Conservation (phyloP, 2,888 invertebrate species). For the Pristionchus maxplancki region DNA sequence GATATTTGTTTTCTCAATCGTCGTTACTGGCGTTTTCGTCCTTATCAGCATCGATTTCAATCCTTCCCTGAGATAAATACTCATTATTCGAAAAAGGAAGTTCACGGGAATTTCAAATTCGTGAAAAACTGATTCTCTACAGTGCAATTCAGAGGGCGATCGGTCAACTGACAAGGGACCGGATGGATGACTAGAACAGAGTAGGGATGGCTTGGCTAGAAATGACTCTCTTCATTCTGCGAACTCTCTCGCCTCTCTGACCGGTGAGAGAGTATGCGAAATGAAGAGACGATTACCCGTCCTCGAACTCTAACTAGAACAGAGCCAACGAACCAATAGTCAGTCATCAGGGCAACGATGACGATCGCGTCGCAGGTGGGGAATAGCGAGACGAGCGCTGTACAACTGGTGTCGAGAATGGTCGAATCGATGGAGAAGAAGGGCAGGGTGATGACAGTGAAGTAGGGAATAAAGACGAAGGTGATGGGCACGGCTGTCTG, state of each 20-base stretch:
- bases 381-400: neutral
- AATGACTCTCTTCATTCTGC: too few relatives aligned
- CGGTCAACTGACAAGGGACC: too few relatives aligned
- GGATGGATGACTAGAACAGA: too few relatives aligned
- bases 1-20: neutral
- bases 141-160: too few relatives aligned
- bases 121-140: neutral
- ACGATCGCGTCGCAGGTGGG: conserved; percentile 7
- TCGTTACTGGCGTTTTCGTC: neutral
- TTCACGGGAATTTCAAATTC: neutral
- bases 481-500: neutral
- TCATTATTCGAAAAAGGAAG: neutral
- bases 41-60: neutral
- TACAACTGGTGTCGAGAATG: neutral
- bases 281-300: too few relatives aligned
- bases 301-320: too few relatives aligned
- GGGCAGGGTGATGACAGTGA: neutral
- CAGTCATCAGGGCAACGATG: neutral
- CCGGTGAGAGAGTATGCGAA: too few relatives aligned
- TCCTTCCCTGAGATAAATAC: neutral
- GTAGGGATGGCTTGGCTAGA: too few relatives aligned
- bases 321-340: neutral
- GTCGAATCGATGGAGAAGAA: neutral
- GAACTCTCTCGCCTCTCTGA: too few relatives aligned
- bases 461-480: conserved; percentile 9